Conservation (phyloP, 2,797 vertebrate genomes). For the Florisuga fusca region DNA sequence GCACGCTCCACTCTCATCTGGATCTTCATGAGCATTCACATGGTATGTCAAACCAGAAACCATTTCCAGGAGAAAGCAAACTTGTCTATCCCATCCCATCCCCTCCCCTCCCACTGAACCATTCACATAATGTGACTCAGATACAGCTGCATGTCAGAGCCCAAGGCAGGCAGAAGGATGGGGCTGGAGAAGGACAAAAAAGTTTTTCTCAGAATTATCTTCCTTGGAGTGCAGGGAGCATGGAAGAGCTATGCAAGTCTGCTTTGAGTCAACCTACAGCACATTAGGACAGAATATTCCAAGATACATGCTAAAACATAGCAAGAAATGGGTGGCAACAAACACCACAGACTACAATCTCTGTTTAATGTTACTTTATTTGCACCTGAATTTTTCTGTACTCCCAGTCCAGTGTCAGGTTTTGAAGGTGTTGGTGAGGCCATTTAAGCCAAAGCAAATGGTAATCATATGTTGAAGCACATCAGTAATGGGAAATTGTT, state of each 20-base stretch:
- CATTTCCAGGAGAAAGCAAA: not conserved
- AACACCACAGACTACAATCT: not conserved
- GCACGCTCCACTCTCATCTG: not conserved
- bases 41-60: not conserved
- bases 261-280: not conserved
- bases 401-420: not conserved
- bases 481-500: not conserved
- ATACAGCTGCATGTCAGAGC: not conserved
- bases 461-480: not conserved
- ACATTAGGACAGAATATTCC: not conserved
- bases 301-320: not conserved
- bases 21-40: not conserved
- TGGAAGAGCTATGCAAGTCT: rapidly evolving
- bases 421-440: not conserved
- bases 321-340: not conserved
- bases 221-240: not conserved
- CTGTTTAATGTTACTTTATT: not conserved
- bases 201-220: not conserved
- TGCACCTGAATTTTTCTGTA: not conserved
- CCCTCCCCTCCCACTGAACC: not conserved
- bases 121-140: not conserved
- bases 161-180: not conserved
- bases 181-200: not conserved
- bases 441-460: not conserved
- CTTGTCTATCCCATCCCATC: not conserved